Base-by-base conservation (phyloP, 2,888 invertebrate species). In the Belgica antarctica region DNA sequence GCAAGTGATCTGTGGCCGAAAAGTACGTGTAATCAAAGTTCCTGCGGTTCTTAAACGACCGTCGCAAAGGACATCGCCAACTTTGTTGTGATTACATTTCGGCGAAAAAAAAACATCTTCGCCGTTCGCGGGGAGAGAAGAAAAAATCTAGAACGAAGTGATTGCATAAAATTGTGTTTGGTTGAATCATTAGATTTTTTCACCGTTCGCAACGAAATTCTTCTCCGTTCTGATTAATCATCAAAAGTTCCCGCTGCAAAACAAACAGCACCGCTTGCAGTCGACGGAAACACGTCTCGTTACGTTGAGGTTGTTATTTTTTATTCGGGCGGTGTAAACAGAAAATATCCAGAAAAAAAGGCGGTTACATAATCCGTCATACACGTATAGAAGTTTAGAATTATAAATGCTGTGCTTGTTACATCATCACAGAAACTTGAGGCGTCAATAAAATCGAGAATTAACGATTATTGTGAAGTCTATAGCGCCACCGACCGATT, bases 91-190 rank as follows among this genome's bases (percentile, higher is more conserved):
- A 46, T 36, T 28, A 63, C 24, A 63, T 24, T 47, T 68, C 68
- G 68, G 57, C 68, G 57, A 57, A 68, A n/a, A n/a, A n/a, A n/a
- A n/a, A n/a, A 66, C 52, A 52, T 41, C 41, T 41, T 31, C 41
- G 2, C 10, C 12, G 17, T 52, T 52, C 52, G 34, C 31, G 22
- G 2, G 68, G 27, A n/a, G n/a, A n/a, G 25, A 17, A 15, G 25
- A 28, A 57, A 68, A 68, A 24, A 68, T 31, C 25, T 52, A 68
- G 68, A 68, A 57, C 57, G 52, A 68, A 62, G 68, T 68, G 52
- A 57, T 68, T 68, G 57, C 57, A 57, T 57, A 68, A 68, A 68
- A 68, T 31, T 57, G 19, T 57, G n/a, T 10, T 68, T 57, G 47
- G 27, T 52, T 66, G 66, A 66, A 66, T 66, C 66, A 66, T 66